A percentile compares a stretch with the other conserved stretches of the same genome.
These are phyloP conservation scores for Lytechinus variegatus DNA, from an alignment of 35 echinoderm and acorn worm genomes.

Conservation along the genomic window DNA sequence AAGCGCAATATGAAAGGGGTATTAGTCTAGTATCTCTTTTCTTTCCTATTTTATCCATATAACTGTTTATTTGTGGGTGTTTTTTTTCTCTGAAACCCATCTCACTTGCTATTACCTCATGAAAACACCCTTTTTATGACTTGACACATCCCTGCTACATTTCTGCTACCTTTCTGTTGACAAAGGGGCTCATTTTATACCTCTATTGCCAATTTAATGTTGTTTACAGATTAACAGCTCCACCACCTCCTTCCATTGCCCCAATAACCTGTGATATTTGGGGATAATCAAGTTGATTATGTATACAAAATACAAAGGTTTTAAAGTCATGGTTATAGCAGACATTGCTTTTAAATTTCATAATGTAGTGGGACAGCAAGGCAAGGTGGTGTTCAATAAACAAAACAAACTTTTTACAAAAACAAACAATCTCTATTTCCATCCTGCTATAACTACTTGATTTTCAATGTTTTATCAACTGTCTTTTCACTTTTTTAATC, in stretches of 20 bases:
- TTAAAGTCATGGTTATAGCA: too few relatives aligned
- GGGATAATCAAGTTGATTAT: background rate
- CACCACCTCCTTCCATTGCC: background rate
- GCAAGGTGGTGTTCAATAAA: too few relatives aligned
- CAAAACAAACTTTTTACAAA: too few relatives aligned
- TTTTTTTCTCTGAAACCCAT: background rate
- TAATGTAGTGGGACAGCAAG: too few relatives aligned
- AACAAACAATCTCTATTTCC: too few relatives aligned
- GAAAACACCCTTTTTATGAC: background rate
- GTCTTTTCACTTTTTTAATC: too few relatives aligned
- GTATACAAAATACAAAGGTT: too few relatives aligned
- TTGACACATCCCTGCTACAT: background rate
- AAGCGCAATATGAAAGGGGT: too few relatives aligned
- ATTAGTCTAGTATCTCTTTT: too few relatives aligned
- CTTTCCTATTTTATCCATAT: background rate
- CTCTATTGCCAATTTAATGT: background rate
- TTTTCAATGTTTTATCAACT: too few relatives aligned
- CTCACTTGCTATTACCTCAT: background rate
- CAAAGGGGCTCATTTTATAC: background rate
- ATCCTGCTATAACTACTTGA: too few relatives aligned
- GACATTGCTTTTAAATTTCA: too few relatives aligned
- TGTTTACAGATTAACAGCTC: background rate
- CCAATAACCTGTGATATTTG: background rate
- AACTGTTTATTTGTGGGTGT: background rate
- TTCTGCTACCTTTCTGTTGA: slow-evolving; percentile 5